Evolutionary conservation across 2,888 invertebrate species (phyloP).

Genomic region (Euclidia mi): DNA sequence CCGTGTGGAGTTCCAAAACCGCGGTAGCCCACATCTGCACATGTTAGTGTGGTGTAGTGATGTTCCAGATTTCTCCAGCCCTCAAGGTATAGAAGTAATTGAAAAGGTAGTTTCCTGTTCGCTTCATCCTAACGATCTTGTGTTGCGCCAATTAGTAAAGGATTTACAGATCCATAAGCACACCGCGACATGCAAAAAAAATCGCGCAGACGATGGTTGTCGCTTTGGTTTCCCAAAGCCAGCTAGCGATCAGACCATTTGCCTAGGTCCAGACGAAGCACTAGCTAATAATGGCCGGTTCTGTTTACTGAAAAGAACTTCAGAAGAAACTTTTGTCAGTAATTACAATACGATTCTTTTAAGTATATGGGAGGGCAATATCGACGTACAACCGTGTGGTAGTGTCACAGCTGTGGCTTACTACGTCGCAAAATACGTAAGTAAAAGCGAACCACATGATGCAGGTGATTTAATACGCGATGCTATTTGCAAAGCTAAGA

Average conservation of each 20-base stretch:
- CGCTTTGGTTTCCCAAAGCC: conserved; percentile 10
- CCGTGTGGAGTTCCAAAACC: background rate
- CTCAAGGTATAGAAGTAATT: background rate
- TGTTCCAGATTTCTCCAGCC: conserved; percentile 2
- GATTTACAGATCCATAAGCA: conserved; percentile 9
- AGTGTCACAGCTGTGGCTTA: background rate
- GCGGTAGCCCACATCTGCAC: background rate
- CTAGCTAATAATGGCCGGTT: background rate
- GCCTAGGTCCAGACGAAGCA: conserved; percentile 1
- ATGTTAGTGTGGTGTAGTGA: background rate
- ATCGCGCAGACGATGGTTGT: background rate
- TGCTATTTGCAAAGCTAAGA: background rate
- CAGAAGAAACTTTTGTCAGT: background rate
- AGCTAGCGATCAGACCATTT: background rate
- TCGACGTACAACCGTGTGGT: conserved; percentile 13
- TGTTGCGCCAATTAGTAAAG: background rate
- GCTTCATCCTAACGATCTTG: background rate
- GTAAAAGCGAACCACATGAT: background rate
- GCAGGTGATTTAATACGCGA: background rate
- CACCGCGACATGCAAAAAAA: conserved; percentile 3
- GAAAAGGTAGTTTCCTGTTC: conserved; percentile 3
- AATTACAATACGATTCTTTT: background rate
- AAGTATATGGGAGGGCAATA: conserved; percentile 6
- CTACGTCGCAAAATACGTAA: background rate
- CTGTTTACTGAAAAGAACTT: conserved; percentile 2